phyloP scores from a whole-genome alignment of 2,113 vertebrate genomes.

The Corynorhinus townsendii region DNA sequence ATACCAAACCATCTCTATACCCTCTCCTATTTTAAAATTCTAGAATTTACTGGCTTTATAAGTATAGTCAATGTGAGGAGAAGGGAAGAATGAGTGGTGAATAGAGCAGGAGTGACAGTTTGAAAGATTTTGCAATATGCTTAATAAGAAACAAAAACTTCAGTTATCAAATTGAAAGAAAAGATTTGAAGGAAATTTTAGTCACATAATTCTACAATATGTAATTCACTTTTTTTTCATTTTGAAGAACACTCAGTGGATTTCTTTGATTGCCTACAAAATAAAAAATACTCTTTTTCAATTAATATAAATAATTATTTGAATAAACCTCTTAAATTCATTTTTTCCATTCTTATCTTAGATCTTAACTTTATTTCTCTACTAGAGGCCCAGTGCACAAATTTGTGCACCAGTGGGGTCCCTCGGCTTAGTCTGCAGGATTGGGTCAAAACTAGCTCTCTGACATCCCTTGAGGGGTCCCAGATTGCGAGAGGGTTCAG shows the following conservation, averaged over 20 bases:
- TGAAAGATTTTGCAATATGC: not conserved
- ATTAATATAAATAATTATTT: not conserved
- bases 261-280: not conserved
- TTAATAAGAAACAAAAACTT: not conserved
- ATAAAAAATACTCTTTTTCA: not conserved
- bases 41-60: not conserved
- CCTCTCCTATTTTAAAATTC: not conserved
- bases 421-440: no score
- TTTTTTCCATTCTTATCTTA: not conserved
- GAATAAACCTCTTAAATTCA: not conserved
- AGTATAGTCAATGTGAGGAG: rapidly evolving
- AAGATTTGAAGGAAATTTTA: not conserved
- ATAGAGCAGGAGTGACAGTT: not conserved
- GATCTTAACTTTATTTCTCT: not conserved
- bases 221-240: not conserved
- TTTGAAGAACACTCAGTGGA: not conserved
- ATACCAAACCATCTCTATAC: not conserved
- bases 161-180: not conserved
- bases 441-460: no score
- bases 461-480: no score
- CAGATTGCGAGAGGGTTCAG: no score
- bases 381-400: not conserved
- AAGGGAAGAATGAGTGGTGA: not conserved
- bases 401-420: no score
- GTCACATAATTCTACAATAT: not conserved